phyloP scores from a whole-genome alignment of 2,113 vertebrate species.

The Beaufortia kweichowensis region DNA sequence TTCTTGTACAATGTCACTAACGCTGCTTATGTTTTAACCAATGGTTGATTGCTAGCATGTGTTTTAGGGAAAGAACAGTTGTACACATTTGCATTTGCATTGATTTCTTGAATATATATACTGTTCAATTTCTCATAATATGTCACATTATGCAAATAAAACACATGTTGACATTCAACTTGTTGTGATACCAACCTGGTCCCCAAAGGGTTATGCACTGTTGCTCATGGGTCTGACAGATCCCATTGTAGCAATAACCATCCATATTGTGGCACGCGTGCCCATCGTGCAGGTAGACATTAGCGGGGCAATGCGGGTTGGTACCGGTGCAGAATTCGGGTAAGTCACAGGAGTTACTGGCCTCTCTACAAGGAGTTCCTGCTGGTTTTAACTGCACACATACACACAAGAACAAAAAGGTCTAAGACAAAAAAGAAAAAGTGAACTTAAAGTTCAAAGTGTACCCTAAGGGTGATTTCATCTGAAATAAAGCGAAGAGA shows the following conservation, averaged over 20 bases:
- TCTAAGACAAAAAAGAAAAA: background rate
- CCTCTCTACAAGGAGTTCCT: slow-evolving; percentile 85
- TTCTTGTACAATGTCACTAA: too few relatives aligned
- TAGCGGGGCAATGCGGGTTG: slow-evolving; percentile 89
- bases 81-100: too few relatives aligned
- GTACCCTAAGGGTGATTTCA: background rate
- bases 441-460: background rate
- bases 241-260: slow-evolving; percentile 95
- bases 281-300: slow-evolving; percentile 95
- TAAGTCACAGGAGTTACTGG: slow-evolving; percentile 91
- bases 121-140: too few relatives aligned
- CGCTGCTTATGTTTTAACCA: too few relatives aligned
- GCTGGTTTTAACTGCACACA: slow-evolving; percentile 84
- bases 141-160: too few relatives aligned
- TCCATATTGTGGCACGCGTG: slow-evolving; percentile 84
- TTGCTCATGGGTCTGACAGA: slow-evolving; percentile 97
- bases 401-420: slow-evolving; percentile 26
- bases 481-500: slow-evolving; percentile 9
- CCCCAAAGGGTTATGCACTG: slow-evolving; percentile 98
- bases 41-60: too few relatives aligned
- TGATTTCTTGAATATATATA: too few relatives aligned
- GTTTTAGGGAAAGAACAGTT: too few relatives aligned
- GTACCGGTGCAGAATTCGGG: slow-evolving; percentile 94
- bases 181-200: slow-evolving; percentile 74
- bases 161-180: background rate